phyloP scores from a whole-genome alignment of 2,888 invertebrate species.

The Apodemia hepburni region DNA sequence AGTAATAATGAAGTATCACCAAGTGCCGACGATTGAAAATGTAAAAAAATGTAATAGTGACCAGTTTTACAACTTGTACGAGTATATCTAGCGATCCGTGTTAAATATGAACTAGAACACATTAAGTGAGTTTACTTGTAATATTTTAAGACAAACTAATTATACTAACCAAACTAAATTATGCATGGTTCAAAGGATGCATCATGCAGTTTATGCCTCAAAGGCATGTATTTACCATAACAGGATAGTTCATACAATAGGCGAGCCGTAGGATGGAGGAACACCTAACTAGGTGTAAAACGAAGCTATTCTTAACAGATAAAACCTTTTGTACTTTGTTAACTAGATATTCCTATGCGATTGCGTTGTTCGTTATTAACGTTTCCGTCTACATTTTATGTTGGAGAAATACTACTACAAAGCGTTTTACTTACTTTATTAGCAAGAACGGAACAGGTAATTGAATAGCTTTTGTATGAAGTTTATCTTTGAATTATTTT shows the following conservation, averaged over 20 bases:
- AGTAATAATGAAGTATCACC: too few species aligned
- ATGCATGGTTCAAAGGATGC: neutral
- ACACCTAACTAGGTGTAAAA: slow-evolving; percentile 57
- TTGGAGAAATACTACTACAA: neutral
- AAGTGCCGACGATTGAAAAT: too few species aligned
- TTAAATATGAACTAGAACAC: too few species aligned
- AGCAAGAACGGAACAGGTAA: neutral
- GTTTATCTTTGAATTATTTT: neutral
- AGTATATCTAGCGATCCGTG: too few species aligned
- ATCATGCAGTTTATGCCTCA: slow-evolving; percentile 16
- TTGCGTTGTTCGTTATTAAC: slow-evolving; percentile 4
- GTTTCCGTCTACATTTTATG: slow-evolving; percentile 2
- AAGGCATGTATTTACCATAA: slow-evolving; percentile 60
- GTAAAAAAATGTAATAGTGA: too few species aligned
- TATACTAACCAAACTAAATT: neutral
- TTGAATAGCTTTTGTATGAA: neutral
- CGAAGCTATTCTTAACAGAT: slow-evolving; percentile 18
- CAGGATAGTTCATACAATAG: slow-evolving; percentile 51
- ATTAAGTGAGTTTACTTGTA: too few species aligned
- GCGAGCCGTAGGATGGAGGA: slow-evolving; percentile 31
- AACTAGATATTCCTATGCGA: slow-evolving; percentile 26
- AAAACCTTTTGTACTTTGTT: slow-evolving; percentile 30
- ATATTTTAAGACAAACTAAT: neutral
- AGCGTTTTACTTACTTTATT: neutral
- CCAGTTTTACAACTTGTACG: too few species aligned